Percentiles rank a stretch among this genome's conserved stretches.
These are phyloP conservation scores for Cryptoleucopteryx plumbea DNA, from an alignment of 2,113 vertebrate genomes.

Conservation along the genomic window DNA sequence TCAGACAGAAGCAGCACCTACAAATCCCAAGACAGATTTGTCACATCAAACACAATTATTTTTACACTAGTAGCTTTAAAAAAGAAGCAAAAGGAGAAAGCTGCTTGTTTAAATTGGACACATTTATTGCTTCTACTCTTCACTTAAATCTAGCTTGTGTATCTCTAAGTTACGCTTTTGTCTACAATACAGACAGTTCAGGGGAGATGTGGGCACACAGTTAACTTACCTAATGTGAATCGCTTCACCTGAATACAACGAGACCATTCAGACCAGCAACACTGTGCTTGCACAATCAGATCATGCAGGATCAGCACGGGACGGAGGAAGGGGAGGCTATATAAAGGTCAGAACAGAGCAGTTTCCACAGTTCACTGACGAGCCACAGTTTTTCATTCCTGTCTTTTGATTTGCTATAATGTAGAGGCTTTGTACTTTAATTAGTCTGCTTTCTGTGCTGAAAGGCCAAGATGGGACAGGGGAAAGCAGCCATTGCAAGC, in stretches of 20 bases:
- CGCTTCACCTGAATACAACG: not conserved
- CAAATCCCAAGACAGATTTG: not conserved
- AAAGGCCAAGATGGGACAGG: not conserved
- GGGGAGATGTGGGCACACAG: not conserved
- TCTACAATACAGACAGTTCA: not conserved
- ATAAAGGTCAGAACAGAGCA: not conserved
- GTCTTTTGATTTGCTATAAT: not conserved
- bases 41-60: not conserved
- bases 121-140: not conserved
- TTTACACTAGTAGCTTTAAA: not conserved
- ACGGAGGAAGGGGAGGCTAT: not conserved
- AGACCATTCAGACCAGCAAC: not conserved
- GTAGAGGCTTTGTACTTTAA: not conserved
- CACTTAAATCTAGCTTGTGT: not conserved
- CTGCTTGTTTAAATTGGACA: not conserved
- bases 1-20: not conserved
- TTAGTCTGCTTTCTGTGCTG: not conserved
- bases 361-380: not conserved
- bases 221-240: not conserved
- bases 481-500: not conserved
- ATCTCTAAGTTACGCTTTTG: not conserved
- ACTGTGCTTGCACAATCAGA: not conserved
- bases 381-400: not conserved
- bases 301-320: fast-evolving
- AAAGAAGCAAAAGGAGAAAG: not conserved